phyloP scores from a whole-genome alignment of 2,797 vertebrate species.

The Hyperoplus lanceolatus region DNA sequence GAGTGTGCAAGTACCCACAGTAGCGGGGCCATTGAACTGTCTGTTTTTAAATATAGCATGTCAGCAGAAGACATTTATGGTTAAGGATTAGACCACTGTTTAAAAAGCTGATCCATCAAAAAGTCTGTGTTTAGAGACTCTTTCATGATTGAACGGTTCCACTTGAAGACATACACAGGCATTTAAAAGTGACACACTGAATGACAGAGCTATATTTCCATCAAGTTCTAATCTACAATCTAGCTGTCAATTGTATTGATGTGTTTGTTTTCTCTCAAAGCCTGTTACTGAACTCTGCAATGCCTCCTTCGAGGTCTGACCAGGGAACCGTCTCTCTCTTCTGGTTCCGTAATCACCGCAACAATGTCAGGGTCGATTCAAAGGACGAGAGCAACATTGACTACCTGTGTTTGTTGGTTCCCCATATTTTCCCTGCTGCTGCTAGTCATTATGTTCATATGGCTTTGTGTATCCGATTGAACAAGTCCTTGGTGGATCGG shows the following conservation, averaged over 20 bases:
- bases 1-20: no score
- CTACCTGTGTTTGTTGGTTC: slow-evolving; percentile 9
- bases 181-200: slow-evolving; percentile 12
- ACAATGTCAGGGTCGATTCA: slow-evolving; percentile 15
- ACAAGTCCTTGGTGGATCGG: slow-evolving; percentile 1
- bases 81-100: slow-evolving; percentile 1
- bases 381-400: slow-evolving; percentile 19
- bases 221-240: slow-evolving; percentile 8
- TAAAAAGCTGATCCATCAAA: slow-evolving; percentile 8
- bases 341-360: slow-evolving; percentile 23
- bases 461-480: slow-evolving; percentile 18
- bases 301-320: not conserved
- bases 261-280: not conserved
- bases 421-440: not conserved
- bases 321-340: not conserved
- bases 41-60: not conserved
- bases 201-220: not conserved
- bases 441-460: slow-evolving; percentile 7
- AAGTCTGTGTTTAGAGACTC: slow-evolving; percentile 4
- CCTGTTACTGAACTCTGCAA: not conserved
- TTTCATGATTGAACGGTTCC: slow-evolving; percentile 17
- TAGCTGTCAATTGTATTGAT: slow-evolving; percentile 4
- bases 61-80: slow-evolving; percentile 18
- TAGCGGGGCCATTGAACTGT: not conserved
- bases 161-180: slow-evolving; percentile 17